Conservation (phyloP, 2,888 invertebrate genomes). For the Ethmia dodecea region DNA sequence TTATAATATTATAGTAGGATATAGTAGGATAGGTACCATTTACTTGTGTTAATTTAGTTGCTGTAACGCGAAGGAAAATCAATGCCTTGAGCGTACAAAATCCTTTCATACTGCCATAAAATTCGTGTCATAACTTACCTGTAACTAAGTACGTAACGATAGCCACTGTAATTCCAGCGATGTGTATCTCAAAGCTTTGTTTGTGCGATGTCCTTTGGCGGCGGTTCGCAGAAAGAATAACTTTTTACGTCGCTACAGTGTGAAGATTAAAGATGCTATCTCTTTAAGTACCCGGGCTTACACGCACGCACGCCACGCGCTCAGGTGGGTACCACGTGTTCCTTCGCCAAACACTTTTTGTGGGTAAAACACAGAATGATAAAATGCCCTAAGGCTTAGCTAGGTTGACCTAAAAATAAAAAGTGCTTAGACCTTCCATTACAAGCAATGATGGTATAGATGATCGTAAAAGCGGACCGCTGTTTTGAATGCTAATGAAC, state of each 20-base stretch:
- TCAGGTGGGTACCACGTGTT: slow-evolving; percentile 13
- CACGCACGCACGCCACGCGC: slow-evolving; percentile 31
- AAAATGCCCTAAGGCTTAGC: slow-evolving; percentile 24
- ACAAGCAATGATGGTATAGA: too few relatives aligned
- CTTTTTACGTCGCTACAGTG: slow-evolving; percentile 3
- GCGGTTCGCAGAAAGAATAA: slow-evolving; percentile 5
- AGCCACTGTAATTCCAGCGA: slow-evolving; percentile 8
- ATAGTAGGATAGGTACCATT: too few relatives aligned
- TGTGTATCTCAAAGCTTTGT: slow-evolving; percentile 14
- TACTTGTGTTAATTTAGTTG: too few relatives aligned
- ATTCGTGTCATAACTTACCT: slow-evolving; percentile 2
- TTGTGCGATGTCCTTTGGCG: slow-evolving; percentile 15
- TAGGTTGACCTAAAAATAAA: slow-evolving; percentile 15
- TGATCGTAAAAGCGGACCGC: too few relatives aligned
- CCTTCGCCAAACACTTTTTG: slow-evolving; percentile 25
- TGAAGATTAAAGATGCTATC: slow-evolving; percentile 42
- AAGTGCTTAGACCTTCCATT: background rate
- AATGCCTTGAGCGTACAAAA: too few relatives aligned
- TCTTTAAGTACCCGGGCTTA: slow-evolving; percentile 18
- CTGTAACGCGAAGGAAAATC: too few relatives aligned
- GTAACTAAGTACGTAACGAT: slow-evolving; percentile 5
- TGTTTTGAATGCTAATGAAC: too few relatives aligned
- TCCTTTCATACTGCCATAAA: background rate
- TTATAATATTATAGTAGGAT: too few relatives aligned
- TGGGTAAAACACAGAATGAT: slow-evolving; percentile 27